These are phyloP conservation scores for Ciona savignyi DNA, from an alignment of 23 tunicate species.

Conservation along the genomic window DNA sequence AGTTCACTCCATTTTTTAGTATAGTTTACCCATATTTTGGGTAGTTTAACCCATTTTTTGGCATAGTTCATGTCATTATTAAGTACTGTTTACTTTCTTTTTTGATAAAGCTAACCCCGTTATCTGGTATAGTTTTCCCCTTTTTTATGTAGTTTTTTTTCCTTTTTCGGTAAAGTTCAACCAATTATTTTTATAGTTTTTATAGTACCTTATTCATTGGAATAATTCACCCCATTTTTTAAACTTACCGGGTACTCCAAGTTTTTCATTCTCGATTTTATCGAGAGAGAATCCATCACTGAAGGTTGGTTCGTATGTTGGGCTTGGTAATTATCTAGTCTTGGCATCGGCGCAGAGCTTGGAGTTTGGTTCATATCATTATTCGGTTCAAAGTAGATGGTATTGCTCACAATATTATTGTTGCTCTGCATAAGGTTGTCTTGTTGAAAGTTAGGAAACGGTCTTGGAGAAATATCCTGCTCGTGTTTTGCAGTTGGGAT, in stretches of 20 bases:
- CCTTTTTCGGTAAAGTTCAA: too few relatives aligned
- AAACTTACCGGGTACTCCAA: slow-evolving; percentile 7
- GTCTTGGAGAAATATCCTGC: background rate
- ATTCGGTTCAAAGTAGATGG: background rate
- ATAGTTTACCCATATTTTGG: too few relatives aligned
- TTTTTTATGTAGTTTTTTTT: too few relatives aligned
- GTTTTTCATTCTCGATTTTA: slow-evolving; percentile 7
- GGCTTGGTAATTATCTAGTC: background rate
- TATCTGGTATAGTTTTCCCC: too few relatives aligned
- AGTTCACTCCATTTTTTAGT: too few relatives aligned
- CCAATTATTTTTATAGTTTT: too few relatives aligned
- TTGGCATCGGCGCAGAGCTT: background rate
- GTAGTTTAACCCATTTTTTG: too few relatives aligned
- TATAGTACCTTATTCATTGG: too few relatives aligned
- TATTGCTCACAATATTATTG: background rate
- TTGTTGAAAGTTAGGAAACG: slow-evolving; percentile 2
- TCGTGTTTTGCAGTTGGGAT: background rate
- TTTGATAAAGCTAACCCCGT: too few relatives aligned
- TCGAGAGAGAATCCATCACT: slow-evolving; percentile 15
- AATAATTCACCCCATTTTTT: too few relatives aligned
- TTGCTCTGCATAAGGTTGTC: background rate
- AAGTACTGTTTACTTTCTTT: too few relatives aligned
- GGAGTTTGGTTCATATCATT: background rate
- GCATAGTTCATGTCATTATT: too few relatives aligned
- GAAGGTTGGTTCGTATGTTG: slow-evolving; percentile 2